Evolutionary conservation across 2,888 invertebrate genomes (phyloP).

Genomic region (Limnephilus lunatus): DNA sequence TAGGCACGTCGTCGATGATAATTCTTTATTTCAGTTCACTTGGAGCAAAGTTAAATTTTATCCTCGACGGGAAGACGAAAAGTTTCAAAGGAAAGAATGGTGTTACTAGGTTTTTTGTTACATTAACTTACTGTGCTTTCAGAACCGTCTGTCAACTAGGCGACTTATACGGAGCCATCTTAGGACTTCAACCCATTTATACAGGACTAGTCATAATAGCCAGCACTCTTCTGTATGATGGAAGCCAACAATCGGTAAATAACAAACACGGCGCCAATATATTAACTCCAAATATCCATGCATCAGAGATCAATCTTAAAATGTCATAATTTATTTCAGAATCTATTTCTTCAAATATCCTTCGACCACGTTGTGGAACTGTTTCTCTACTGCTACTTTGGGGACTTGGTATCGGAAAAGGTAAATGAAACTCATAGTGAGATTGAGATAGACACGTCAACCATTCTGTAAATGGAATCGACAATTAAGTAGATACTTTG

Average conservation of each 20-base stretch:
- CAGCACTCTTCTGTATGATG: slow-evolving; percentile 61
- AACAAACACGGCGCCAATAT: neutral
- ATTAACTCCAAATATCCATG: neutral
- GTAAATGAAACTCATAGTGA: slow-evolving; percentile 6
- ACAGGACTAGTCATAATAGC: slow-evolving; percentile 60
- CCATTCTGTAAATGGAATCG: too few species aligned
- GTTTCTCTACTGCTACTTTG: slow-evolving; percentile 62
- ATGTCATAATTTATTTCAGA: slow-evolving; percentile 49
- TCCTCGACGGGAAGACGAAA: too few species aligned
- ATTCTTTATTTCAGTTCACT: too few species aligned
- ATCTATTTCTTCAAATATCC: slow-evolving; percentile 63
- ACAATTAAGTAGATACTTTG: too few species aligned
- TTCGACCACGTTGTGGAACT: slow-evolving; percentile 62
- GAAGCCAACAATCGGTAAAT: slow-evolving; percentile 59
- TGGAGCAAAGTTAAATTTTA: too few species aligned
- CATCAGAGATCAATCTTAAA: neutral
- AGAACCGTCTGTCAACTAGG: slow-evolving; percentile 56
- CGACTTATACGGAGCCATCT: slow-evolving; percentile 56
- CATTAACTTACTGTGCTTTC: neutral
- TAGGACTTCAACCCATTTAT: slow-evolving; percentile 61
- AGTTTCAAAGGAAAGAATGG: too few species aligned
- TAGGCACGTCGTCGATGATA: too few species aligned
- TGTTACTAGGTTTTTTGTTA: too few species aligned
- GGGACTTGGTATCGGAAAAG: slow-evolving; percentile 60
- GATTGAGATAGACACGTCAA: neutral